Evolutionary conservation across 2,888 invertebrate genomes (phyloP), one percentile per base, ranked within the genome.

Genomic region (Synanthedon vespiformis): DNA sequence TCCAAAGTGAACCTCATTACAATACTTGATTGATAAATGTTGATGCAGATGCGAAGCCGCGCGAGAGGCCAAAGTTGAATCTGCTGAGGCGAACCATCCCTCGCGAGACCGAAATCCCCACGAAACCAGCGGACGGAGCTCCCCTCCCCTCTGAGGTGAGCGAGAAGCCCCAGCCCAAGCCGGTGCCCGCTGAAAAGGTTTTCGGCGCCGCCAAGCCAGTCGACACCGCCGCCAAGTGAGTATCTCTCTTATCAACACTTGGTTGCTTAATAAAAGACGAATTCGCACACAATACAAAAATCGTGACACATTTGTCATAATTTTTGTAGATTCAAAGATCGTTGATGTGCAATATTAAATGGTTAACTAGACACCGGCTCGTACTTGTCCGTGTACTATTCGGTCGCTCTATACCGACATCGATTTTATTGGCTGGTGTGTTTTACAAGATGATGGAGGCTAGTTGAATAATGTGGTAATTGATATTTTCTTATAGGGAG

Each of bases 151-250:
- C 71, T 2, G 64, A 66, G 51, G 60, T 57, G 6, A 57, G 68
- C 0, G 78, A 77, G 1, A 76, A 77, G 52, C 75, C 60, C 62
- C 71, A 80, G 41, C 74, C 89, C n/a, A 76, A 87, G 52, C 88
- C 89, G 10, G 89, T 88, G 51, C 83, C 92, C 2, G 89, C 92
- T 0, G 90, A 92, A 50, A 94, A 93, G 54, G 96, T 98, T 61
- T 98, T 98, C 74, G 98, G 98, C n/a, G 93, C 91, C 40, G 98
- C 98, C 14, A 96, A 94, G 74, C 98, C 98, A 0, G 98, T 98
- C 0, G 97, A 98, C 74, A 98, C 98, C 2, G 92, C 95, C 52
- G 93, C 95, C 49, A 91, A 94, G 88, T 88, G 49, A 76, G 77
- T 65, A 44, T 12, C 34, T 8, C 2, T 16, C 34, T 34, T 34